phyloP scores from a whole-genome alignment of 2,888 invertebrate genomes.

The Rotaria sp. region DNA sequence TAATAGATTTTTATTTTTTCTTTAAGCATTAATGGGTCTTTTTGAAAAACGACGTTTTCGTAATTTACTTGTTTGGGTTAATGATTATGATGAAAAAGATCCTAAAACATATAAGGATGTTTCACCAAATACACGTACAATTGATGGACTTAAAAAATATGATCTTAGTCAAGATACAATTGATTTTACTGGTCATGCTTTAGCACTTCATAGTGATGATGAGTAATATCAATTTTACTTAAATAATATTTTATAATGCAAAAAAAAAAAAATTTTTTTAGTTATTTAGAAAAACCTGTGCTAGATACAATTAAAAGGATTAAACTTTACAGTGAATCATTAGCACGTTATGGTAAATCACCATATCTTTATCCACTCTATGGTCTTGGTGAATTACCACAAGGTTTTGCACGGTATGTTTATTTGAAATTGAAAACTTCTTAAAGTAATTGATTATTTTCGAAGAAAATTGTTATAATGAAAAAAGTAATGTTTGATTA shows the following conservation, averaged over 20 bases:
- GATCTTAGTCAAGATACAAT: constrained; percentile 90
- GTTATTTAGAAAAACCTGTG: constrained; percentile 63
- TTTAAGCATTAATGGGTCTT: constrained; percentile 87
- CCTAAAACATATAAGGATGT: constrained; percentile 70
- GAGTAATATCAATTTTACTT: constrained; percentile 43
- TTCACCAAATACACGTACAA: constrained; percentile 64
- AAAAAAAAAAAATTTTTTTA: background rate
- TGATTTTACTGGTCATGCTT: constrained; percentile 95
- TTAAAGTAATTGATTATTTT: no score
- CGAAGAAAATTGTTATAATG: no score
- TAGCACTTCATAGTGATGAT: constrained; percentile 72
- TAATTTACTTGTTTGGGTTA: constrained; percentile 88
- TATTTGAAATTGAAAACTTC: no score
- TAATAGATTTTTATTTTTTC: background rate
- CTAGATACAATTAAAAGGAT: constrained; percentile 80
- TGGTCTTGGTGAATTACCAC: constrained; percentile 93
- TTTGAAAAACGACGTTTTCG: constrained; percentile 96
- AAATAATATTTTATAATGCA: background rate
- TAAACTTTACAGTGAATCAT: constrained; percentile 89
- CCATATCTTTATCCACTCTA: constrained; percentile 98
- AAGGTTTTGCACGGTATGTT: constrained; percentile 64
- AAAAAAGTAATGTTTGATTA: no score
- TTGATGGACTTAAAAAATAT: constrained; percentile 79
- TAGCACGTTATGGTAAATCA: constrained; percentile 91
- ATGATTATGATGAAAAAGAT: constrained; percentile 83